Evolutionary conservation across 2,797 vertebrate species (phyloP).

Genomic region (Oryzias dopingdopingensis): DNA sequence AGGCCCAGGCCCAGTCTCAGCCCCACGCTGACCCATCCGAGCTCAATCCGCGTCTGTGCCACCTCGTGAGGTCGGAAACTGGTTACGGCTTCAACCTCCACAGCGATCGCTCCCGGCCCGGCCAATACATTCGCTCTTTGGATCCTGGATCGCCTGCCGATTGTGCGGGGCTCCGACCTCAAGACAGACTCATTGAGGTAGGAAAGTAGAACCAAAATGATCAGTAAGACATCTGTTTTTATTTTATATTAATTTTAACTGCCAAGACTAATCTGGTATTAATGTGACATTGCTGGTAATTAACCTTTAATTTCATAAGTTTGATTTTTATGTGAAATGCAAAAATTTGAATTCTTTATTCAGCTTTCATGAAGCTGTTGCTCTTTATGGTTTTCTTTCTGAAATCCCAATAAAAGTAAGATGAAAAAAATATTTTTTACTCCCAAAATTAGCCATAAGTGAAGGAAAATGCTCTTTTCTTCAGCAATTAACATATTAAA

Average conservation of each 20-base stretch:
- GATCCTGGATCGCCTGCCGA: conserved; percentile 87
- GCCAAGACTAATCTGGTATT: no score
- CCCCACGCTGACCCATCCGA: conserved; percentile 69
- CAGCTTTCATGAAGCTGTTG: no score
- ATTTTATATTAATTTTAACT: neutral
- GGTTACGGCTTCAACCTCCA: conserved; percentile 98
- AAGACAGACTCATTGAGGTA: conserved; percentile 95
- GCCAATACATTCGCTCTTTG: conserved; percentile 94
- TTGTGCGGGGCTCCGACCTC: conserved; percentile 85
- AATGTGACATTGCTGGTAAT: no score
- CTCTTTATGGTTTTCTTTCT: no score
- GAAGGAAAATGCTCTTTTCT: no score
- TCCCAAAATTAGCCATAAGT: no score
- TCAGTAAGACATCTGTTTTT: neutral
- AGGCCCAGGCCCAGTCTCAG: conserved; percentile 19
- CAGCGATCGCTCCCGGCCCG: conserved; percentile 90
- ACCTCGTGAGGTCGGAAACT: conserved; percentile 81
- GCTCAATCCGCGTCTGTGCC: conserved; percentile 88
- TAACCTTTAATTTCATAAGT: no score
- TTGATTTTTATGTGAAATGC: no score
- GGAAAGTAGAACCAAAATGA: neutral
- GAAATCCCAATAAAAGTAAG: no score
- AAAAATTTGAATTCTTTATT: no score
- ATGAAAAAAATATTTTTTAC: no score
- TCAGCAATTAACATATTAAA: no score